Evolutionary conservation across 2,797 vertebrate genomes (phyloP).

Genomic region (Anas flavirostris): DNA sequence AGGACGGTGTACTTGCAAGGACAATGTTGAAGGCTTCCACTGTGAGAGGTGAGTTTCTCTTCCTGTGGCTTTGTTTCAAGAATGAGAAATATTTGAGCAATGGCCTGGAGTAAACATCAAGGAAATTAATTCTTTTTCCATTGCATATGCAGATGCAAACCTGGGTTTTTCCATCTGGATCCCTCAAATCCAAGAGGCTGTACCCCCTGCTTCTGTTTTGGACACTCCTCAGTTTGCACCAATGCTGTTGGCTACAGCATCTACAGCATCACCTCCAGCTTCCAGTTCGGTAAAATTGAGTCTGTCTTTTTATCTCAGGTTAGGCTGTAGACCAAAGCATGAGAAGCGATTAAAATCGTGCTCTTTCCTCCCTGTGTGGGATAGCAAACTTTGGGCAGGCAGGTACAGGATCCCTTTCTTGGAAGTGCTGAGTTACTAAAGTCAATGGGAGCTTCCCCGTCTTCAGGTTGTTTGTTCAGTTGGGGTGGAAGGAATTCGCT

Average conservation of each 20-base stretch:
- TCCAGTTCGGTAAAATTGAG: conserved; percentile 82
- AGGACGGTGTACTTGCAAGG: conserved; percentile 92
- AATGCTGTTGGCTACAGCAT: conserved; percentile 86
- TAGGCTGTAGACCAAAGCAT: background rate
- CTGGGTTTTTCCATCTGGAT: conserved; percentile 95
- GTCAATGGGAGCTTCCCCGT: background rate
- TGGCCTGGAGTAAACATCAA: background rate
- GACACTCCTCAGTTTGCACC: conserved; percentile 93
- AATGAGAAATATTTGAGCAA: background rate
- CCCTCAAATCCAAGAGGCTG: conserved; percentile 88
- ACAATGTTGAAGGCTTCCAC: conserved; percentile 94
- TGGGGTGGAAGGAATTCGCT: background rate
- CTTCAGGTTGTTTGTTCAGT: background rate
- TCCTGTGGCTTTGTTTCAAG: background rate
- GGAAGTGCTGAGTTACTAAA: background rate
- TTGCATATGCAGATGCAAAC: conserved; percentile 87
- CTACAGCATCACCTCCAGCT: conserved; percentile 84
- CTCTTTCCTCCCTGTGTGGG: background rate
- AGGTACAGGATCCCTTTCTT: background rate
- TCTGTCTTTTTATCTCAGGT: background rate
- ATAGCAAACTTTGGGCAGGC: background rate
- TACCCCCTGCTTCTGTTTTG: conserved; percentile 95
- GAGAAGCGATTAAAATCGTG: accelerated
- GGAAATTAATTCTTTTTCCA: conserved; percentile 23
- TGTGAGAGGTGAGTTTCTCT: conserved; percentile 88